Evolutionary conservation across 1,140 invertebrate genomes (phyloP).

Genomic region (Solenopsis fugax): DNA sequence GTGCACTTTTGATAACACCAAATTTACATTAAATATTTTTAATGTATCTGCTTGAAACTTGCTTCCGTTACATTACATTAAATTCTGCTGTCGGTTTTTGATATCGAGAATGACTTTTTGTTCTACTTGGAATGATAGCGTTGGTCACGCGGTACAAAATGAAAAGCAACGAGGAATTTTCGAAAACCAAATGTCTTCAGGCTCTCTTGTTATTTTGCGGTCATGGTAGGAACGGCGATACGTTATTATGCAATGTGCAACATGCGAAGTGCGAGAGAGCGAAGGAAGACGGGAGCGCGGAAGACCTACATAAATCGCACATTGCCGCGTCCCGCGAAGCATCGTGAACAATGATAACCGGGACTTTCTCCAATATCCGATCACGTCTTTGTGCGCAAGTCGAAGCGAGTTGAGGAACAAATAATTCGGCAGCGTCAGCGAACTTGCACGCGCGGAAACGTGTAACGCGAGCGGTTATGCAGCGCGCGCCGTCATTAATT

Average conservation of each 20-base stretch:
- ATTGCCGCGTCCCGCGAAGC: background rate
- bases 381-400: background rate
- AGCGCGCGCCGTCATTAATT: conserved; percentile 5
- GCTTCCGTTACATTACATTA: too few species aligned
- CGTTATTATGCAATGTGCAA: conserved; percentile 7
- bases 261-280: background rate
- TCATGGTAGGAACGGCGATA: background rate
- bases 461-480: background rate
- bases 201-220: background rate
- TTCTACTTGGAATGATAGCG: background rate
- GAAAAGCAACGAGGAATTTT: background rate
- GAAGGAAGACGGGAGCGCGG: background rate
- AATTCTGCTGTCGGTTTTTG: too few species aligned
- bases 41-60: too few species aligned
- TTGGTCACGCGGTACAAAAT: background rate
- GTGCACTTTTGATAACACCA: too few species aligned
- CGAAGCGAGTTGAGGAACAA: background rate
- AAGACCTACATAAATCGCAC: conserved; percentile 20
- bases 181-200: background rate
- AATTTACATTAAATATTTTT: too few species aligned
- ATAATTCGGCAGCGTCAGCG: background rate
- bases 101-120: too few species aligned
- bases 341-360: conserved; percentile 34
- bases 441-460: background rate
- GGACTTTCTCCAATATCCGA: conserved; percentile 38